Evolutionary conservation across 2,888 invertebrate genomes (phyloP).

Genomic region (Digitonthophagus gazella): DNA sequence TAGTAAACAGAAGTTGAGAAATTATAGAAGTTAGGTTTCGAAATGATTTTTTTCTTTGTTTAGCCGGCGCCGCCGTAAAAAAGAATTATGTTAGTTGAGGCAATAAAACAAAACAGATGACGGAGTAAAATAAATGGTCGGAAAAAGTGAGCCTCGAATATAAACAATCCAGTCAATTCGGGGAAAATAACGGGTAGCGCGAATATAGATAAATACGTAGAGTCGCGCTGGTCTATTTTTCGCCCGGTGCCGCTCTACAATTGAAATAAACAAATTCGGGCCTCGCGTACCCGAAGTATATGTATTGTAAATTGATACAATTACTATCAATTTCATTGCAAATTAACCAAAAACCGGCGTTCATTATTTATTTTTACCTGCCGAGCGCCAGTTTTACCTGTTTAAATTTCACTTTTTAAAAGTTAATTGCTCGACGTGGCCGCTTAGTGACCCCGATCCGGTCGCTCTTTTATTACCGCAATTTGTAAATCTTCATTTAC

Average conservation of each 20-base stretch:
- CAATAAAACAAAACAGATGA: background rate
- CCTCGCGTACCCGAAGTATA: background rate
- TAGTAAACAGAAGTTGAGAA: background rate
- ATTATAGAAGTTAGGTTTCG: background rate
- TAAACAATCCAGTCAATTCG: background rate
- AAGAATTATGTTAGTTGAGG: background rate
- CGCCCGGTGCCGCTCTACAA: background rate
- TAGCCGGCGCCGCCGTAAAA: background rate
- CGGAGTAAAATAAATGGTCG: background rate
- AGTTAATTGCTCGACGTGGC: constrained; percentile 9
- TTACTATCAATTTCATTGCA: constrained; percentile 15
- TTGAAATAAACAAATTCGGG: background rate
- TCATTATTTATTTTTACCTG: constrained; percentile 18
- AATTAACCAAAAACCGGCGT: constrained; percentile 13
- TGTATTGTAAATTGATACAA: constrained; percentile 14
- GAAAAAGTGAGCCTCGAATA: background rate
- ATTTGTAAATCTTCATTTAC: background rate
- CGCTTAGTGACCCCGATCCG: constrained; percentile 2
- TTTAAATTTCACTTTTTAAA: constrained; percentile 16
- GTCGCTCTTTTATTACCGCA: constrained; percentile 4
- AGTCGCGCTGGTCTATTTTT: background rate
- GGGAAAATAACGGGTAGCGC: background rate
- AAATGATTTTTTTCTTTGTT: background rate
- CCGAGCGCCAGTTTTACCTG: constrained; percentile 7
- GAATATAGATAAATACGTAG: background rate